Base-by-base conservation (phyloP, 2,113 vertebrate species). In the Smithornis capensis region DNA sequence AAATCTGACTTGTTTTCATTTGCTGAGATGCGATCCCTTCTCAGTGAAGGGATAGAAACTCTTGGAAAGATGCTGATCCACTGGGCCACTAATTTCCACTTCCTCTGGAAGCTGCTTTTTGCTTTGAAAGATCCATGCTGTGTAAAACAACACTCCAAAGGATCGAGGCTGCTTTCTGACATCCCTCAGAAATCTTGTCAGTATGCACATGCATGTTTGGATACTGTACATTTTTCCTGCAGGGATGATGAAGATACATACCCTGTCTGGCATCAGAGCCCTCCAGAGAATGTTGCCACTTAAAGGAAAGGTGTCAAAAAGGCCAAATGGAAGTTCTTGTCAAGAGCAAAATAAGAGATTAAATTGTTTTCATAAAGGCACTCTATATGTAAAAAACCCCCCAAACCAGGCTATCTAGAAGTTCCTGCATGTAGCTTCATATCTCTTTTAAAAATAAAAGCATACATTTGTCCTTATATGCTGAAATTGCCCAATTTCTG, bases 201-300 rank as follows among this genome's bases (percentile, higher is more conserved):
- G 6, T 9, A 14, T 56, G 21, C 23, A 37, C 2, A 2, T 2
- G 6, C 28, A 44, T 0, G 0, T 82, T 90, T 50, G 14, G 24
- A n/a, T 33, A 19, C 37, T 55, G 18, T 25, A 4, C 7, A 79
- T 78, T 75, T 38, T 21, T 92, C 28, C 75, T 35, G 28, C 23
- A 35, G 15, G 31, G 38, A 37, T 84, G 33, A 27, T 35, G 28
- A 80, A 31, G 75, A 64, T 33, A 31, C 9, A 2, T 25, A 49
- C 19, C 42, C 35, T 59, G 60, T 33, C 24, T 73, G 49, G 25
- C 44, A 47, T 55, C 49, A 52, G 83, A 71, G 24, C 9, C 8
- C 31, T 57, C 52, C 25, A 38, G 44, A 65, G 33, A 86, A 64
- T 64, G 49, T 7, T 67, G 38, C 35, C 87, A 38, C 19, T 64